Conservation (phyloP, 2,888 invertebrate genomes). For the Erebia epiphron region DNA sequence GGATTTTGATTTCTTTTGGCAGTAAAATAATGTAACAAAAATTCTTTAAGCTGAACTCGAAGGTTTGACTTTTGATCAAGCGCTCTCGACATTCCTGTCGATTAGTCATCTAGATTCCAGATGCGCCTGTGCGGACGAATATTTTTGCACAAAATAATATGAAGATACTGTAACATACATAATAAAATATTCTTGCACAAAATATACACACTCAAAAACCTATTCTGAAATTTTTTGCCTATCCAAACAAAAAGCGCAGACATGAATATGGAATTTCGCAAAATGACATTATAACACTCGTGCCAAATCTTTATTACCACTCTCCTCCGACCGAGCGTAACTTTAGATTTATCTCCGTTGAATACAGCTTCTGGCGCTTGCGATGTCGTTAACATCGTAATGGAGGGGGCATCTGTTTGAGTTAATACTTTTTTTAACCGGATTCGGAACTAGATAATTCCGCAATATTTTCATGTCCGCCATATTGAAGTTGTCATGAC, state of each 20-base stretch:
- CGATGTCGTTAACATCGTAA: slow-evolving; percentile 28
- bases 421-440: slow-evolving; percentile 5
- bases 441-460: neutral
- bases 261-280: slow-evolving; percentile 38
- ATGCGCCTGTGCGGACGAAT: too few relatives aligned
- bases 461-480: too few relatives aligned
- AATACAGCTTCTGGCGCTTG: slow-evolving; percentile 34
- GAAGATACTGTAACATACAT: too few relatives aligned
- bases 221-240: slow-evolving; percentile 1
- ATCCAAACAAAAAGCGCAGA: slow-evolving; percentile 16
- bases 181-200: neutral
- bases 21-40: too few relatives aligned
- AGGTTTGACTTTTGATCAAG: too few relatives aligned
- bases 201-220: neutral
- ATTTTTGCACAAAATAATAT: too few relatives aligned
- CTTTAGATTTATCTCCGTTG: slow-evolving; percentile 30
- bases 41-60: too few relatives aligned
- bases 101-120: too few relatives aligned
- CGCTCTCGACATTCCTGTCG: too few relatives aligned
- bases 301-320: slow-evolving; percentile 43
- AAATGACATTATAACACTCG: slow-evolving; percentile 36
- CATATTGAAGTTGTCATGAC: too few relatives aligned
- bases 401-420: slow-evolving; percentile 28
- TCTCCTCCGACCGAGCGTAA: slow-evolving; percentile 30
- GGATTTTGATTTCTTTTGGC: too few relatives aligned